Base-by-base conservation (phyloP, 2,888 invertebrate genomes). In the Drosophila paranaensis region DNA sequence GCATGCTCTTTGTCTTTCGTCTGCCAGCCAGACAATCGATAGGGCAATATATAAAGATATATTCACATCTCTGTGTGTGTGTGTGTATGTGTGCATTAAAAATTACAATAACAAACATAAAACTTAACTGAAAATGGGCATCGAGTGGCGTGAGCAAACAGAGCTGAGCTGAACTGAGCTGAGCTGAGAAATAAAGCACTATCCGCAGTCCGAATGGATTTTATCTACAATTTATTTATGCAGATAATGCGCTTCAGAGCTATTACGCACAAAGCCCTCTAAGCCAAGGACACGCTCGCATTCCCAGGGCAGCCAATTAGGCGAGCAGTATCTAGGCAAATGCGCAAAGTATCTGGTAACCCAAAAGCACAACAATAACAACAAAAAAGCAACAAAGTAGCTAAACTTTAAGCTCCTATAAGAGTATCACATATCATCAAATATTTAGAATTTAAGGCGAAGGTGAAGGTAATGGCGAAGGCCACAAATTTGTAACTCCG, bases 51-150 rank as follows among this genome's bases (percentile, higher is more conserved):
- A 66, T 45, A 39, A 39, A 54, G 35, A 11, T 33, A 30, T 37
- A 14, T 40, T 2, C 35, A 20, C 25, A 13, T 30, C 6, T 10
- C 3, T 37, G 25, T 16, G 13, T 51, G 14, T 58, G 45, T 55
- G 16, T 46, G 51, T n/a, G n/a, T n/a, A n/a, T 54, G 30, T 43
- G 43, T 45, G 54, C 87, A 83, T 86, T 86, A 68, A 83, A 82
- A 82, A 86, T 83, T 77, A 83, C 81, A 82, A 86, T 74, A 82
- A 77, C 71, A 57, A 64, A 62, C 70, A 69, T 63, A 65, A 51
- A 67, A 61, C 42, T n/a, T 35, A 35, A 43, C 50, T 51, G 60
- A 66, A 60, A 69, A 57, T 39, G 77, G 63, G 77, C 81, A 77
- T 82, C 82, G 66, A 82, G 73, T 76, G 74, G 68, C 63, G 58